Evolutionary conservation across 2,797 vertebrate genomes (phyloP).

Genomic region (Lacerta bilineata): DNA sequence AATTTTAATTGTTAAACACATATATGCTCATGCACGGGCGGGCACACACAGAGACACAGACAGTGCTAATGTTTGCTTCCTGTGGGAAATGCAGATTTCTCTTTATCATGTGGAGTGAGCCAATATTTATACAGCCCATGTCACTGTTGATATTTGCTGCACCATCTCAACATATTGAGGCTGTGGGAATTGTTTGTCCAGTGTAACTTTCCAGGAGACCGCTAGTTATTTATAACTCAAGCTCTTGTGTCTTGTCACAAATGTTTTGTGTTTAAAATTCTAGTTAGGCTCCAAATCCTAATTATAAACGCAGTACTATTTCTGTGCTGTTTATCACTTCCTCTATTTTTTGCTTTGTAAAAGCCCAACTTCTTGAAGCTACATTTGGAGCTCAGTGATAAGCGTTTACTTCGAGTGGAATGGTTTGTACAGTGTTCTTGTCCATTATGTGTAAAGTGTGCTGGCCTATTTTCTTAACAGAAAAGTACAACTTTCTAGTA

Average conservation of each 20-base stretch:
- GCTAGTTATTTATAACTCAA: neutral
- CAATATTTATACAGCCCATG: conserved; percentile 62
- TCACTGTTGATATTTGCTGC: conserved; percentile 54
- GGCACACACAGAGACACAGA: neutral
- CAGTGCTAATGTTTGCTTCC: conserved; percentile 60
- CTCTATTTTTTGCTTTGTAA: conserved; percentile 45
- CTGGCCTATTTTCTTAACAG: conserved; percentile 4
- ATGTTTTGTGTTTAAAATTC: conserved; percentile 40
- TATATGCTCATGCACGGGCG: too few species aligned
- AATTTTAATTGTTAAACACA: conserved; percentile 48
- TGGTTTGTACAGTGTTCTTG: conserved; percentile 37
- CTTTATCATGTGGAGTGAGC: conserved; percentile 54
- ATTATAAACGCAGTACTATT: conserved; percentile 41
- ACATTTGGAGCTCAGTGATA: conserved; percentile 48
- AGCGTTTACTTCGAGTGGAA: conserved; percentile 43
- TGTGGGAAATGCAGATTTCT: conserved; percentile 59
- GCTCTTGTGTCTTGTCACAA: conserved; percentile 25
- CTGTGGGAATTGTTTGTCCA: conserved; percentile 46
- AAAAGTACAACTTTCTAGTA: conserved; percentile 12
- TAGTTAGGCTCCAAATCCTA: conserved; percentile 26
- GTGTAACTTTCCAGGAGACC: conserved; percentile 46
- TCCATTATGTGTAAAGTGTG: neutral
- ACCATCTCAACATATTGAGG: conserved; percentile 18
- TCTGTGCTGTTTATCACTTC: conserved; percentile 58
- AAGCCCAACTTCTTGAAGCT: conserved; percentile 45